Conservation (phyloP, 2,888 invertebrate species). For the Monochamus alternatus region DNA sequence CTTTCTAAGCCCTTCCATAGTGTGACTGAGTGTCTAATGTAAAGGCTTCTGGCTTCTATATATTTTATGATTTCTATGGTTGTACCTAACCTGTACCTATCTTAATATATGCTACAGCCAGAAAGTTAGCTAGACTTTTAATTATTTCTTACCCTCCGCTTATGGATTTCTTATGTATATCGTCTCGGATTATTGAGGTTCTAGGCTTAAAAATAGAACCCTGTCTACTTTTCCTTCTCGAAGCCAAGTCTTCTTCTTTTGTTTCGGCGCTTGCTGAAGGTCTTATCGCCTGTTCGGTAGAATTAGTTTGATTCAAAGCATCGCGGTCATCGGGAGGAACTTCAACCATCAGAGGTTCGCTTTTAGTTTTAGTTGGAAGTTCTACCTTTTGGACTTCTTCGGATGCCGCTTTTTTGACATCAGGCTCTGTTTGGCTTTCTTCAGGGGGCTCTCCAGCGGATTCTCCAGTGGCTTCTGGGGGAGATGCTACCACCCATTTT, state of each 20-base stretch:
- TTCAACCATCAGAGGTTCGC: background rate
- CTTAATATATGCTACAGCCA: too few relatives aligned
- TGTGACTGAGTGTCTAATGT: too few relatives aligned
- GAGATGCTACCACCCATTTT: background rate
- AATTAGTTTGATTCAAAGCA: background rate
- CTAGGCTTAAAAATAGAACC: background rate
- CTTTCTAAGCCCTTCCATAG: too few relatives aligned
- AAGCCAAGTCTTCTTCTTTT: background rate
- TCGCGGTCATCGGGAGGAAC: background rate
- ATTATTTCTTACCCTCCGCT: background rate
- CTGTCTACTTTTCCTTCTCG: background rate
- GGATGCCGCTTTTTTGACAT: background rate
- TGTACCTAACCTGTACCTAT: too few relatives aligned
- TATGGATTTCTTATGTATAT: background rate
- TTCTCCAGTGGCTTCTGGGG: background rate
- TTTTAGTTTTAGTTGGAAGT: background rate
- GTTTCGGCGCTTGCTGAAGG: background rate
- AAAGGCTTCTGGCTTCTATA: too few relatives aligned
- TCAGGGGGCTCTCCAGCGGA: background rate
- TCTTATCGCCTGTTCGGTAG: background rate
- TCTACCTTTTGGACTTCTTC: background rate
- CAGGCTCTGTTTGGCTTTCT: background rate
- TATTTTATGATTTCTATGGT: too few relatives aligned
- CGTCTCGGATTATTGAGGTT: background rate
- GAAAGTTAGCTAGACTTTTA: too few relatives aligned